Evolutionary conservation across 2,113 vertebrate genomes (phyloP).

Genomic region (Lampris incognitus): DNA sequence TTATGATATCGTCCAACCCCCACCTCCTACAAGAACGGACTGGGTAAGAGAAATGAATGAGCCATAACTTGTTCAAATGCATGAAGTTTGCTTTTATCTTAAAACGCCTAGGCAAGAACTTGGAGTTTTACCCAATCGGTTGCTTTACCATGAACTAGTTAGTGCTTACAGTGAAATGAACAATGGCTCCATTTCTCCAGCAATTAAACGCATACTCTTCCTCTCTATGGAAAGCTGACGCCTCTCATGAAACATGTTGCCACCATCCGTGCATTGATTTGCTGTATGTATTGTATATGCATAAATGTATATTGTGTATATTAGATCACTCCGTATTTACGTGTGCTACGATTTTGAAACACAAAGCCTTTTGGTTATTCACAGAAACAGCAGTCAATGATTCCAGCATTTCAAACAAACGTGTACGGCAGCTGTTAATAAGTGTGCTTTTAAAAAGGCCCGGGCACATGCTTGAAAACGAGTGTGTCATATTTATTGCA

Average conservation of each 20-base stretch:
- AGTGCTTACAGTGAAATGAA: conserved; percentile 69
- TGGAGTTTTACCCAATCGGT: conserved; percentile 54
- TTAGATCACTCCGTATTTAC: conserved; percentile 69
- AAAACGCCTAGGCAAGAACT: conserved; percentile 39
- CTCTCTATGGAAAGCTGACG: conserved; percentile 38
- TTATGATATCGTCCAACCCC: conserved; percentile 44
- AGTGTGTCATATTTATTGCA: conserved; percentile 74
- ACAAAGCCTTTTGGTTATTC: conserved; percentile 53
- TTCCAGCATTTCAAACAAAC: conserved; percentile 59
- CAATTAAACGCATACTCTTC: conserved; percentile 54
- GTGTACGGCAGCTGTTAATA: conserved; percentile 69
- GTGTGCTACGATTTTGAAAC: conserved; percentile 67
- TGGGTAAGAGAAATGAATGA: conserved; percentile 59
- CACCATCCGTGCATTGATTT: conserved; percentile 80
- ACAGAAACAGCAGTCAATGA: conserved; percentile 61
- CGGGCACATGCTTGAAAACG: conserved; percentile 57
- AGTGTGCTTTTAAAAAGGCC: conserved; percentile 61
- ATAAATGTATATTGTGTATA: conserved; percentile 82
- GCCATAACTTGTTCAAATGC: conserved; percentile 74
- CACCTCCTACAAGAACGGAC: conserved; percentile 36
- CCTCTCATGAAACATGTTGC: conserved; percentile 49
- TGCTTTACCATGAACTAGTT: conserved; percentile 63
- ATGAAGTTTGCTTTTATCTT: conserved; percentile 70
- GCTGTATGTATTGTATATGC: conserved; percentile 79
- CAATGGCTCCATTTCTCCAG: conserved; percentile 55